These are phyloP conservation scores for Platichthys flesus DNA, from an alignment of 2,113 vertebrate species.

Conservation along the genomic window DNA sequence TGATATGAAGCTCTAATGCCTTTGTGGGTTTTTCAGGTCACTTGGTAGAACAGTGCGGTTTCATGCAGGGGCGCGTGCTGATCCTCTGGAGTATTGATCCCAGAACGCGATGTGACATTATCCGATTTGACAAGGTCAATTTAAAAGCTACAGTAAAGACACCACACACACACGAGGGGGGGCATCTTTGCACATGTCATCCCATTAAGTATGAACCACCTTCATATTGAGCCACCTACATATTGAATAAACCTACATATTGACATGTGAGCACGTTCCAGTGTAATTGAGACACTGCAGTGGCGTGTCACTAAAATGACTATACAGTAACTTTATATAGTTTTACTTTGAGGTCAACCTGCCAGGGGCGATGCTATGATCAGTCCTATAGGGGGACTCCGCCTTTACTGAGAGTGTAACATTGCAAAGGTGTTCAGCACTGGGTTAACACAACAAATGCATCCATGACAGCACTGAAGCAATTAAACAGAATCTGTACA, in stretches of 20 bases:
- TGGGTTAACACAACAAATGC: not conserved
- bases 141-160: slow-evolving; percentile 13
- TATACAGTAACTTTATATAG: not conserved
- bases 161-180: not conserved
- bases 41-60: not conserved
- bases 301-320: not conserved
- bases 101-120: slow-evolving; percentile 8
- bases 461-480: not conserved
- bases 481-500: not conserved
- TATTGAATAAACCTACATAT: not conserved
- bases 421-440: not conserved
- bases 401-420: not conserved
- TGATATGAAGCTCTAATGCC: not conserved
- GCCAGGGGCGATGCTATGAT: not conserved
- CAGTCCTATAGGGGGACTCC: not conserved
- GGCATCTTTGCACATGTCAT: not conserved
- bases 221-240: not conserved
- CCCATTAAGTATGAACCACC: not conserved
- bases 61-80: not conserved
- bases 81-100: slow-evolving; percentile 3
- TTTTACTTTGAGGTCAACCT: not conserved
- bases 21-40: slow-evolving; percentile 8
- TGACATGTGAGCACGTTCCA: not conserved
- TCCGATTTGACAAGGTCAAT: slow-evolving; percentile 20
- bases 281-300: not conserved